A percentile compares a stretch with the other conserved stretches of the same genome.
Conservation (phyloP, 2,888 invertebrate genomes). For the Cartodere bifasciata region DNA sequence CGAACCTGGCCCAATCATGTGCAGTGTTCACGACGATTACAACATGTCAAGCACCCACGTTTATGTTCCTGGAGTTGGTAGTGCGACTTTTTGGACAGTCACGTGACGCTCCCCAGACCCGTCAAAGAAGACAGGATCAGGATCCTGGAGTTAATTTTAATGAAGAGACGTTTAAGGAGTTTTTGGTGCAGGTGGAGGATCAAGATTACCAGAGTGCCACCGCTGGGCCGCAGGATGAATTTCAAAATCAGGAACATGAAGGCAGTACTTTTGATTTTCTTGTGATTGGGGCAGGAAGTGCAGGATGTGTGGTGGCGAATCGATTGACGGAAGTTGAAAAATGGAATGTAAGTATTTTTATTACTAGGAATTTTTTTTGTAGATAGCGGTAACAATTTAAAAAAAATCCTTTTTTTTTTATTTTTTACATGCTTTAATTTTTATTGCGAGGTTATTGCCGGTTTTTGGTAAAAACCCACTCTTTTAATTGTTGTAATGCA, state of each 20-base stretch:
- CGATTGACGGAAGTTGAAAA: constrained; percentile 48
- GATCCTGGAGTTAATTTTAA: too few relatives aligned
- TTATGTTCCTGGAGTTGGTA: constrained; percentile 46
- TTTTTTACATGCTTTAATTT: too few relatives aligned
- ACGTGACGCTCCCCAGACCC: constrained; percentile 30
- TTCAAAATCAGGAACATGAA: too few relatives aligned
- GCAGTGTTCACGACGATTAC: constrained; percentile 41
- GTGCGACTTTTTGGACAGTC: constrained; percentile 45
- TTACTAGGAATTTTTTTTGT: too few relatives aligned
- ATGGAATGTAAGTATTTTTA: constrained; percentile 41
- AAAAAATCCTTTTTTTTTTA: too few relatives aligned
- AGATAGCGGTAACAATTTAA: too few relatives aligned
- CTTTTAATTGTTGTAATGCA: too few relatives aligned
- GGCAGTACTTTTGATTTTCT: constrained; percentile 49
- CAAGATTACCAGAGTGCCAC: constrained; percentile 7
- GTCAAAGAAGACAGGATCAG: too few relatives aligned
- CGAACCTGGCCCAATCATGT: constrained; percentile 43
- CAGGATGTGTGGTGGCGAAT: constrained; percentile 55
- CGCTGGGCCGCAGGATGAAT: too few relatives aligned
- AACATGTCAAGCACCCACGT: constrained; percentile 45
- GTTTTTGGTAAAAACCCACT: too few relatives aligned
- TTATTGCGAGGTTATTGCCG: too few relatives aligned
- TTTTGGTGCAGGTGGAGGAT: constrained; percentile 2
- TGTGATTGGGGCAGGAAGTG: constrained; percentile 53
- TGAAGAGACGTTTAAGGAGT: too few relatives aligned